Base-by-base conservation (phyloP, 2,113 vertebrate species). In the Sardina pilchardus region DNA sequence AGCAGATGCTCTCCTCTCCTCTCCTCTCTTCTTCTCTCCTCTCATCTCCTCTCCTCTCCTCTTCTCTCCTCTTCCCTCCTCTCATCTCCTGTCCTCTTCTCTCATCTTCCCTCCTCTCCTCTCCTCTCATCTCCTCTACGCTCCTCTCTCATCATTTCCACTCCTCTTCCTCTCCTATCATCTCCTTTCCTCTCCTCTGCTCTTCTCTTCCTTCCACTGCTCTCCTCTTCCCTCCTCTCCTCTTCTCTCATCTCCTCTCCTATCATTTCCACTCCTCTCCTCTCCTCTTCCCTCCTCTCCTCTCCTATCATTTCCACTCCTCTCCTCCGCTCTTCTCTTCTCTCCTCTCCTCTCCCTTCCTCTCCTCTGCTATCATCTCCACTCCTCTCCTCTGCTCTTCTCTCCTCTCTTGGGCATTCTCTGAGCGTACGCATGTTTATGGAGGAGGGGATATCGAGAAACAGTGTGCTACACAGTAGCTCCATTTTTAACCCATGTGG, bases 1-100 rank as follows among this genome's bases (percentile, higher is more conserved):
- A 89, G 86, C 85, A 86, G 82, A 87, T 39, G 86, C 80, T 84
- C 81, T 81, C 63, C 6, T 30, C 63, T 26, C 63, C 63, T 67
- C 59, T 67, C 59, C n/a, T 67, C n/a, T 67, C 59, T 8, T 67
- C 59, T 82, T 81, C 82, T 81, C 48, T 84, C 53, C 53, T 56
- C 53, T 56, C 21, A 1, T 56, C 53, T 83, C 82, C 83, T 56
- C 53, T 56, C 7, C 53, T 56, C 53, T 56, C 14, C 53, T 56
- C 16, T 24, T 0, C 14, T 56, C 53, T 24, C 3, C 4, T 56
- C 21, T 56, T 4, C 53, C 21, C 53, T 56, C 53, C 16, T 56
- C 14, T 56, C 16, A 1, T 56, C 21, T 24, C 53, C 21, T 56
- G 1, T 56, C 21, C 53, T 56, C 53, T 56, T 17, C 16, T 56